A percentile compares a stretch with the other conserved stretches of the same genome.
These are phyloP conservation scores for Lutraria rhynchaena DNA, from an alignment of 1,140 invertebrate genomes.

Conservation along the genomic window DNA sequence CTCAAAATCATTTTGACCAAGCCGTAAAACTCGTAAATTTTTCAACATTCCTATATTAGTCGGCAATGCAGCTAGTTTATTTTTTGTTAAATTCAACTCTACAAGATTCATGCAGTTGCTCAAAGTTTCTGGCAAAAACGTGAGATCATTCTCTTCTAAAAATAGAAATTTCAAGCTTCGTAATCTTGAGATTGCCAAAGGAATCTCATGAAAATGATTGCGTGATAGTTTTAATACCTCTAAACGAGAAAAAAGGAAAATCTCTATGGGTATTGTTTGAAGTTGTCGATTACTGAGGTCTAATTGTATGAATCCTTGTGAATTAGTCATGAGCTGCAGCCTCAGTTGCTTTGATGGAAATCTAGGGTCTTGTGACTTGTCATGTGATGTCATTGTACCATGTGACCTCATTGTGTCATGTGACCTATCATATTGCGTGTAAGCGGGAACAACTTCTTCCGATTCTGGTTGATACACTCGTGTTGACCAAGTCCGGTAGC, in stretches of 20 bases:
- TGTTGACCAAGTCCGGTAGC: conserved; percentile 53
- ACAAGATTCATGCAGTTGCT: conserved; percentile 75
- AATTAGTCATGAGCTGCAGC: conserved; percentile 65
- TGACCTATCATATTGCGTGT: background rate
- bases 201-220: conserved; percentile 74
- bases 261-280: conserved; percentile 69
- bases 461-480: background rate
- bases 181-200: conserved; percentile 71
- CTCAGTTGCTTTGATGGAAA: conserved; percentile 32
- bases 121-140: conserved; percentile 74
- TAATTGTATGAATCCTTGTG: conserved; percentile 72
- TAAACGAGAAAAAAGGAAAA: conserved; percentile 71
- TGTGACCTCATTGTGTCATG: background rate
- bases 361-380: conserved; percentile 9
- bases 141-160: conserved; percentile 72
- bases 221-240: conserved; percentile 75
- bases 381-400: too few relatives aligned
- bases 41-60: conserved; percentile 68
- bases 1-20: conserved; percentile 78
- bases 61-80: conserved; percentile 74
- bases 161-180: conserved; percentile 70
- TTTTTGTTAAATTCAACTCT: conserved; percentile 74
- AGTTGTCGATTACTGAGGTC: conserved; percentile 70
- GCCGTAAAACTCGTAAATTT: conserved; percentile 67
- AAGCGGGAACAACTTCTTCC: background rate